phyloP scores from a whole-genome alignment of 2,113 vertebrate genomes.

The Oxyruncus cristatus region DNA sequence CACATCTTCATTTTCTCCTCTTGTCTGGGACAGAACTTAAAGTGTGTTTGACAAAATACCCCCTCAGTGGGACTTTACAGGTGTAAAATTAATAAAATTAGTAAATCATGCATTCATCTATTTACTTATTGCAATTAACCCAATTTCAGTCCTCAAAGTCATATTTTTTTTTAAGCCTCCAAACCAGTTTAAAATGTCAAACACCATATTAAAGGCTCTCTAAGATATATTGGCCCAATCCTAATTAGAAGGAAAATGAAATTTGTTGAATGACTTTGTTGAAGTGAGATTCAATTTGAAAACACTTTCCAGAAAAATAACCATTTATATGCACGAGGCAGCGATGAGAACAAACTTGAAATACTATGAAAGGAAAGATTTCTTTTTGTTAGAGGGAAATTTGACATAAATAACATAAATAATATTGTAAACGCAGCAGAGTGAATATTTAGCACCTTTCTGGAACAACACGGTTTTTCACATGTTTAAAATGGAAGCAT shows the following conservation, averaged over 20 bases:
- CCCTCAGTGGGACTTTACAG: not conserved
- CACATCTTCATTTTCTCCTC: not conserved
- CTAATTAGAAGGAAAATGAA: not conserved
- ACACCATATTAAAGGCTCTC: not conserved
- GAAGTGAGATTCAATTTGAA: not conserved
- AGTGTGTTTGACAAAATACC: not conserved
- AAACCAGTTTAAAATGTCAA: not conserved
- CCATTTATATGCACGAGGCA: not conserved
- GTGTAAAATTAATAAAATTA: not conserved
- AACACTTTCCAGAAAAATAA: not conserved
- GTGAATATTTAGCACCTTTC: not conserved
- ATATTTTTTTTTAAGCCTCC: not conserved
- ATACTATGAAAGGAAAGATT: not conserved
- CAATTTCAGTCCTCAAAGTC: not conserved
- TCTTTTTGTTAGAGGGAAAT: not conserved
- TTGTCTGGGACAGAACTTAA: not conserved
- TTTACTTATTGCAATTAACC: slow-evolving; percentile 6
- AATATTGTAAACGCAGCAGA: not conserved
- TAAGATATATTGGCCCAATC: not conserved
- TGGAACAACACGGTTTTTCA: not conserved
- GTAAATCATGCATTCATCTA: not conserved
- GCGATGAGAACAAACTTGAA: not conserved
- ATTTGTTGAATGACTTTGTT: not conserved
- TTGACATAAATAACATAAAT: not conserved
- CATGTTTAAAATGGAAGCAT: not conserved